These are phyloP conservation scores for Drosophila teissieri DNA, from an alignment of 1,140 invertebrate genomes.

Conservation along the genomic window DNA sequence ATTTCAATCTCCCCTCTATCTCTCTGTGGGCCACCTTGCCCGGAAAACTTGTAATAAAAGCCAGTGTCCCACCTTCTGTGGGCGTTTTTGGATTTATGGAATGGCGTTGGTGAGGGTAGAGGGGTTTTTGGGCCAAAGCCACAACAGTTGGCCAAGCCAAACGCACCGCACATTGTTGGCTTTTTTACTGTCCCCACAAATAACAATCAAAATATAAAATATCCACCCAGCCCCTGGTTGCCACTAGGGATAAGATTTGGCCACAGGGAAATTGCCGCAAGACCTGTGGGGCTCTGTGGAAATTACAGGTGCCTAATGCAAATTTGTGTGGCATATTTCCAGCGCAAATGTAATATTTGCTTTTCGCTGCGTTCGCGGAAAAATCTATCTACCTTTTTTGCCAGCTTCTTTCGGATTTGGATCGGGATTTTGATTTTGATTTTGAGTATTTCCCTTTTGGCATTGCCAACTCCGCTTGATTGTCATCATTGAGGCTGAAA, in stretches of 20 bases:
- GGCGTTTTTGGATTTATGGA: constrained; percentile 14
- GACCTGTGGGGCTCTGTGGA: constrained; percentile 41
- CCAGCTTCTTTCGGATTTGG: constrained; percentile 15
- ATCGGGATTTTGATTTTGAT: constrained; percentile 36
- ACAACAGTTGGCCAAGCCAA: constrained; percentile 55
- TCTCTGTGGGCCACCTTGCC: constrained; percentile 46
- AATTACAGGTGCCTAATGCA: constrained; percentile 82
- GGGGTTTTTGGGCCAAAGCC: constrained; percentile 4
- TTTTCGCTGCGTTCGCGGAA: constrained; percentile 60
- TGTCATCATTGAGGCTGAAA: constrained; percentile 82
- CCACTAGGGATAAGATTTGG: constrained; percentile 45
- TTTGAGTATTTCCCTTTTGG: constrained; percentile 47
- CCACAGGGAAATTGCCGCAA: constrained; percentile 66
- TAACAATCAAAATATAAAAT: constrained; percentile 71
- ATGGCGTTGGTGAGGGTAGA: not conserved
- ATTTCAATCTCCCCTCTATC: constrained; percentile 68
- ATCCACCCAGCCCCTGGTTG: constrained; percentile 14
- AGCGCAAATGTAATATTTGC: constrained; percentile 43
- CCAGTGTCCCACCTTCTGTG: constrained; percentile 39
- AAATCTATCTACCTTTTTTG: constrained; percentile 6
- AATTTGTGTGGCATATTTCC: constrained; percentile 78
- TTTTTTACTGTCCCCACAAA: constrained; percentile 79
- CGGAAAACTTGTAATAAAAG: constrained; percentile 76
- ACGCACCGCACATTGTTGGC: constrained; percentile 63
- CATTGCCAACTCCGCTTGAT: constrained; percentile 49